Conservation (phyloP, 2,797 vertebrate species). For the Ceryle rudis region DNA sequence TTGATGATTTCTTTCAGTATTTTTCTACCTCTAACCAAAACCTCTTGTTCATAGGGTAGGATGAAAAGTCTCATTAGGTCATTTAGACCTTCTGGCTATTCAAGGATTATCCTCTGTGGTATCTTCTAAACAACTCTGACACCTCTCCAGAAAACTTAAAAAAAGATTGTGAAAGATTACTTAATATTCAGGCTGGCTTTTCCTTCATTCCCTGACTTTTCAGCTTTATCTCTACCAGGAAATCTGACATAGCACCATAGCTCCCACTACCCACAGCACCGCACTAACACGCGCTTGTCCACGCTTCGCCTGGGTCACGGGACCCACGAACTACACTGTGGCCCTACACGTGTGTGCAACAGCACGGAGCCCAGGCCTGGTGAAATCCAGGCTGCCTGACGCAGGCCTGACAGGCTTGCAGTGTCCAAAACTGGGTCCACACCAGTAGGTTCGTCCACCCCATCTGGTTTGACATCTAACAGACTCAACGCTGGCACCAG, state of each 20-base stretch:
- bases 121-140: background rate
- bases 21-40: constrained; percentile 1
- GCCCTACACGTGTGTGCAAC: too few relatives aligned
- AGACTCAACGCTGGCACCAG: background rate
- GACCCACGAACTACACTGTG: background rate
- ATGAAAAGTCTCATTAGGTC: background rate
- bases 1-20: background rate
- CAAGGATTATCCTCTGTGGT: background rate
- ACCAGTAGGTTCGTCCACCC: background rate
- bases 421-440: background rate
- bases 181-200: background rate
- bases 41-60: background rate
- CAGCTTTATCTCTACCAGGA: background rate
- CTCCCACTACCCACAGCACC: background rate
- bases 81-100: background rate
- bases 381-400: background rate
- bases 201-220: background rate
- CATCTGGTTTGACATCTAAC: background rate
- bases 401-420: background rate
- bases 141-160: background rate
- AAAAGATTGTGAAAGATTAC: background rate
- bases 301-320: background rate
- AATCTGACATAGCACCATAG: background rate
- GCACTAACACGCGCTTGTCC: background rate
- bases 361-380: background rate